Evolutionary conservation across 64 coral and sea anemone genomes (phyloP).

Genomic region (Montipora cactus): DNA sequence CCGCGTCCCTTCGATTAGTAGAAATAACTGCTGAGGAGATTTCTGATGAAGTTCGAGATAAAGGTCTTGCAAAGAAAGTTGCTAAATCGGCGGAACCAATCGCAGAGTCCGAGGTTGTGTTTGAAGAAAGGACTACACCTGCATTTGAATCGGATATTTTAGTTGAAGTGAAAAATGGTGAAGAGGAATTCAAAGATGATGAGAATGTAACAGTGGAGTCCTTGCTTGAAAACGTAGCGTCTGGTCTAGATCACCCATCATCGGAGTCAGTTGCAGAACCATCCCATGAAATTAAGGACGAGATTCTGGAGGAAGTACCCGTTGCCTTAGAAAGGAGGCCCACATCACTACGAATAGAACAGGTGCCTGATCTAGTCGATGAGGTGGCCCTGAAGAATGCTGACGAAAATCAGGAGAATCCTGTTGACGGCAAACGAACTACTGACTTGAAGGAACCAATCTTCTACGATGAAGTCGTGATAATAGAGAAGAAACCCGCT

Average conservation of each 20-base stretch:
- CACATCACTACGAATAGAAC: not conserved
- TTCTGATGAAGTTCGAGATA: no score
- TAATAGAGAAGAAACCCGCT: not conserved
- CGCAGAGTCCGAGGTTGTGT: not conserved
- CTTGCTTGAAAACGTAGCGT: not conserved
- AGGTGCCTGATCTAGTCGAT: not conserved
- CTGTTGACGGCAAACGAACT: not conserved
- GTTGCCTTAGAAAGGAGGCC: constrained; percentile 6
- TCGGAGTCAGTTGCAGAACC: not conserved
- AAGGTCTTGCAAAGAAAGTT: no score
- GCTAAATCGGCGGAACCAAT: not conserved
- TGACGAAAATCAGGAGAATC: not conserved
- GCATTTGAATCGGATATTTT: not conserved
- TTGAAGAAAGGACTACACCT: not conserved
- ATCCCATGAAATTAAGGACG: not conserved
- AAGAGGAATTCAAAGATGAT: not conserved
- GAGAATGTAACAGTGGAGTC: not conserved
- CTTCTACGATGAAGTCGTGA: not conserved
- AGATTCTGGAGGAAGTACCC: not conserved
- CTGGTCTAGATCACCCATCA: not conserved
- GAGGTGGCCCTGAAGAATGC: not conserved
- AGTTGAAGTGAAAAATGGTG: not conserved
- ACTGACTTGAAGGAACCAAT: not conserved
- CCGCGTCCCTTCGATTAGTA: not conserved
- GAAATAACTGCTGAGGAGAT: not conserved